phyloP scores from a whole-genome alignment of 2,113 vertebrate genomes.

The Melanocharis versteri region DNA sequence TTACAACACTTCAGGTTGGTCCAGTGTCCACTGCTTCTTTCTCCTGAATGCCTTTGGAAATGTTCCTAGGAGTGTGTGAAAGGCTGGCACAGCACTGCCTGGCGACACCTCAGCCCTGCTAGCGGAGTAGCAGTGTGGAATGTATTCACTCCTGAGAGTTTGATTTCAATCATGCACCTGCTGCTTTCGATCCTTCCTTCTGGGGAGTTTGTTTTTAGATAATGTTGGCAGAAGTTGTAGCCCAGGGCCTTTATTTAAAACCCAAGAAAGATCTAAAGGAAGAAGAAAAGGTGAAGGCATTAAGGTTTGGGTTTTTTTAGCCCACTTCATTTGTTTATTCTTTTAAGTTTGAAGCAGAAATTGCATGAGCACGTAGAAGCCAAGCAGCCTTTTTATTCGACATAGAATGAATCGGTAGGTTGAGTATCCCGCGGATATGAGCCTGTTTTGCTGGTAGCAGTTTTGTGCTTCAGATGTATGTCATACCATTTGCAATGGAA shows the following conservation, averaged over 20 bases:
- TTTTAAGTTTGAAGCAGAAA: not conserved
- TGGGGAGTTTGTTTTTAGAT: constrained; percentile 51
- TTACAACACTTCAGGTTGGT: not conserved
- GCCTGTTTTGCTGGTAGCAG: constrained; percentile 37
- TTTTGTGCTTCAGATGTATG: constrained; percentile 47
- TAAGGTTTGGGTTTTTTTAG: not conserved
- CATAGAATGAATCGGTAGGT: not conserved
- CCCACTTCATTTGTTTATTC: constrained; percentile 39
- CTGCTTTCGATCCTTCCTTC: constrained; percentile 68
- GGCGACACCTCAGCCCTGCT: not conserved
- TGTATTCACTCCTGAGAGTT: constrained; percentile 43
- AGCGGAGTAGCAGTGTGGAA: not conserved
- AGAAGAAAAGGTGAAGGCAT: not conserved
- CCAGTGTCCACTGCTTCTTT: not conserved
- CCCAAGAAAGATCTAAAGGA: not conserved
- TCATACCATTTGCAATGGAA: constrained; percentile 58
- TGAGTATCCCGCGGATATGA: not conserved
- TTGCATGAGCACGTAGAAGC: not conserved
- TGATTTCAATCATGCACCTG: constrained; percentile 70
- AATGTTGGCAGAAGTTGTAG: constrained; percentile 54
- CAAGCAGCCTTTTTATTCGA: not conserved
- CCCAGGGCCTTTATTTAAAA: constrained; percentile 44
- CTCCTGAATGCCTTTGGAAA: not conserved
- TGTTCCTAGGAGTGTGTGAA: not conserved
- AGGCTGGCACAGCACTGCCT: not conserved